Evolutionary conservation across 2,113 vertebrate genomes (phyloP), one percentile per base, ranked within the genome.

Genomic region (Oryzias celebensis): DNA sequence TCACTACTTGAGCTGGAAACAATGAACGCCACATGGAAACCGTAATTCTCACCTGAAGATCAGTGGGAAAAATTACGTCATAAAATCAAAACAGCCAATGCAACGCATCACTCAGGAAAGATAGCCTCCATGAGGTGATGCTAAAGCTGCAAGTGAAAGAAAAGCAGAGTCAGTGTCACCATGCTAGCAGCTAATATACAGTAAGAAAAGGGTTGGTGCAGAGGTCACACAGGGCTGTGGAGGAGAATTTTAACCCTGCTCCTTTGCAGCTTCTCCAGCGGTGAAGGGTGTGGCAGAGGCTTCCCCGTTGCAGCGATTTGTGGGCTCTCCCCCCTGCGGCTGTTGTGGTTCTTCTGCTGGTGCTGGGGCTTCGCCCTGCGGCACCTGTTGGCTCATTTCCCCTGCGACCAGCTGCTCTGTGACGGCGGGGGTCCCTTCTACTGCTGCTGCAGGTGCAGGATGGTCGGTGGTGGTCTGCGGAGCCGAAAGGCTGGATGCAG

Each of bases 161-260:
- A 65, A 83, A 86, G 89, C 89, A 80, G 82, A 87, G 81, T 88
- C 85, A 82, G 90, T 85, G 90, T 91, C 87, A 92, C 92, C 93
- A 95, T 94, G 94, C 94, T 92, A 90, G 91, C 90, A 85, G 90
- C 88, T 92, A 93, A 94, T 93, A 88, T 92, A 91, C 89, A 91
- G 81, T 85, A 90, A 91, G 93, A 68, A 78, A 36, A 80, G 80
- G 78, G 75, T 71, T 5, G 59, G 64, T 53, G 65, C 68, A 52
- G 69, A 62, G 62, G 77, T 78, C 75, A 68, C 49, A 64, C 42
- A 18, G 28, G 17, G 7, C 18, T 6, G 49, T 0, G 22, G 15
- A 15, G 14, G 5, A 20, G 42, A 22, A 17, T n/a, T 64, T 93
- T 94, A 97, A 88, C 92, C 93, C 81, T 93, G 93, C 87, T 91